Percentiles rank a stretch among this genome's conserved stretches.
These are phyloP conservation scores for Hybos culiciformis DNA, from an alignment of 2,888 invertebrate genomes.

Conservation along the genomic window DNA sequence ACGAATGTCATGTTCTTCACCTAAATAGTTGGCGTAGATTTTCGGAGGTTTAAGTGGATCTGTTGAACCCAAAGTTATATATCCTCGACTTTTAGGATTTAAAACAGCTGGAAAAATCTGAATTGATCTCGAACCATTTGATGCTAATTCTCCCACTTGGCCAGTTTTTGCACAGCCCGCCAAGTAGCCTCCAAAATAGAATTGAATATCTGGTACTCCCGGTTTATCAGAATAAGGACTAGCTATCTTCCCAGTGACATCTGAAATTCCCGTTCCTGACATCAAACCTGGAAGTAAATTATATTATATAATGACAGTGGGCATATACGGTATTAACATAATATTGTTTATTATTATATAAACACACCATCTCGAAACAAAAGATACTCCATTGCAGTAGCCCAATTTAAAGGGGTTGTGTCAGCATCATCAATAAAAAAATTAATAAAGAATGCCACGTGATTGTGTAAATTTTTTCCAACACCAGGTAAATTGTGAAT, in stretches of 20 bases:
- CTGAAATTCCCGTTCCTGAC: constrained; percentile 80
- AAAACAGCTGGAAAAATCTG: constrained; percentile 69
- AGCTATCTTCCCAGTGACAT: constrained; percentile 73
- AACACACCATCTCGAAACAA: constrained; percentile 80
- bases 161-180: constrained; percentile 77
- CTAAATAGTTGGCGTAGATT: constrained; percentile 65
- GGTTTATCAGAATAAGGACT: constrained; percentile 61
- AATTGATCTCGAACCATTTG: constrained; percentile 53
- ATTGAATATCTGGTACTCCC: constrained; percentile 70
- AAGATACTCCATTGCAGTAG: constrained; percentile 81
- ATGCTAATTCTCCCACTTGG: constrained; percentile 65
- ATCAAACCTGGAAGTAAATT: too few relatives aligned
- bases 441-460: constrained; percentile 64
- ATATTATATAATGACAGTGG: too few relatives aligned
- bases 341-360: too few relatives aligned
- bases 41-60: constrained; percentile 72
- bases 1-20: constrained; percentile 52
- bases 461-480: constrained; percentile 73
- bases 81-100: constrained; percentile 77
- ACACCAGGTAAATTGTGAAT: constrained; percentile 66
- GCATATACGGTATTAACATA: too few relatives aligned
- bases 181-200: constrained; percentile 75
- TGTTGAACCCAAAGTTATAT: constrained; percentile 53
- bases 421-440: constrained; percentile 75
- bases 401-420: constrained; percentile 78